Conservation (phyloP, 2,113 vertebrate genomes). For the Apistogramma diplotaenia region DNA sequence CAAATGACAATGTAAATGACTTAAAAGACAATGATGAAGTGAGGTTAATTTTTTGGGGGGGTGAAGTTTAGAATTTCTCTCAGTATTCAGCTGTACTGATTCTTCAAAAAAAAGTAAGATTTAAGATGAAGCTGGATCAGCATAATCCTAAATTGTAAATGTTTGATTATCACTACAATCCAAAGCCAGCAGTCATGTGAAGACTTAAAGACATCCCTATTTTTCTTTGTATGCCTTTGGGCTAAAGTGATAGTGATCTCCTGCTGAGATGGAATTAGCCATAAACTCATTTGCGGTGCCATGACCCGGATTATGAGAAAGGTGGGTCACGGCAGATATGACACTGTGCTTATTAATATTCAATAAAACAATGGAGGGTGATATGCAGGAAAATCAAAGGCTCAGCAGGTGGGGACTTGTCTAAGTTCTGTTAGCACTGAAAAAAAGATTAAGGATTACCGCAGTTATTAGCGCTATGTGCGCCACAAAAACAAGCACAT, state of each 20-base stretch:
- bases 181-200: conserved; percentile 25
- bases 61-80: neutral
- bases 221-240: conserved; percentile 55
- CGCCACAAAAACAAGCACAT: neutral
- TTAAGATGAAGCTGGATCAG: neutral
- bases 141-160: conserved; percentile 8
- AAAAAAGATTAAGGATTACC: conserved; percentile 52
- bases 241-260: conserved; percentile 66
- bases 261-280: conserved; percentile 71
- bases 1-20: neutral
- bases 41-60: neutral
- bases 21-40: neutral
- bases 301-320: conserved; percentile 67
- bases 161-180: conserved; percentile 42
- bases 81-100: neutral
- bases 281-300: conserved; percentile 67
- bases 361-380: conserved; percentile 69
- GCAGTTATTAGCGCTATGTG: conserved; percentile 21
- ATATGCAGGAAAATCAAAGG: conserved; percentile 57
- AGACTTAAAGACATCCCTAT: conserved; percentile 35
- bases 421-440: conserved; percentile 35
- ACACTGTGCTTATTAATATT: conserved; percentile 70
- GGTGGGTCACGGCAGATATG: conserved; percentile 71
- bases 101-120: neutral
- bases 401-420: conserved; percentile 66